Evolutionary conservation across 2,888 invertebrate genomes (phyloP).

Genomic region (Melikaiella ostensackeni): DNA sequence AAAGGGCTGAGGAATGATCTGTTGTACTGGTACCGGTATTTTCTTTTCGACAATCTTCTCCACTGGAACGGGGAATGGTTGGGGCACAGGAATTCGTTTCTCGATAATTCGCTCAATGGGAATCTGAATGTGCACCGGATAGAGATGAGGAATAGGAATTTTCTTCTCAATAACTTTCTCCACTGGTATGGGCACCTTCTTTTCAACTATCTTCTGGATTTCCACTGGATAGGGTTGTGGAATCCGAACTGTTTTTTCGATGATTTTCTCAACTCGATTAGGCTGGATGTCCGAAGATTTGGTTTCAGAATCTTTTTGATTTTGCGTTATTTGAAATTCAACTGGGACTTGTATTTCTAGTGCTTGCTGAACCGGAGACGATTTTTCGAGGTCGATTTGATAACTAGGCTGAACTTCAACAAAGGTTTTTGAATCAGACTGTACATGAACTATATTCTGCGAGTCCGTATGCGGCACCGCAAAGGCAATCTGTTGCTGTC

Average conservation of each 20-base stretch:
- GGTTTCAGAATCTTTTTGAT: not conserved
- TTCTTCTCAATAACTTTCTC: conserved; percentile 81
- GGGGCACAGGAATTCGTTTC: conserved; percentile 77
- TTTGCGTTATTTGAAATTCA: not conserved
- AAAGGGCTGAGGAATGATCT: conserved; percentile 72
- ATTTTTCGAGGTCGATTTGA: not conserved
- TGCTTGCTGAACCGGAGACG: not conserved
- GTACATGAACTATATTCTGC: not conserved
- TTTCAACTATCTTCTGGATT: conserved; percentile 77
- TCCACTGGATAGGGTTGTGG: conserved; percentile 78
- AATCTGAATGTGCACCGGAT: conserved; percentile 73
- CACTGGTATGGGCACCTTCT: conserved; percentile 78
- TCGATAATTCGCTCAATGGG: conserved; percentile 80
- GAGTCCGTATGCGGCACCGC: not conserved
- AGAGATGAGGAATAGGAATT: conserved; percentile 78
- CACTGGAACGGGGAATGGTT: conserved; percentile 61
- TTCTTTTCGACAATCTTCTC: conserved; percentile 78
- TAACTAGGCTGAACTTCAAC: not conserved
- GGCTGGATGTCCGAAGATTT: not conserved
- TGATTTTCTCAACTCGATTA: conserved; percentile 68
- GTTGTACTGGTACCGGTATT: conserved; percentile 69
- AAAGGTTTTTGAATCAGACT: not conserved
- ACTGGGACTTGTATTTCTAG: not conserved
- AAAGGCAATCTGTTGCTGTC: conserved; percentile 47
- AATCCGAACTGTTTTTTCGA: conserved; percentile 77